Base-by-base conservation (phyloP, 64 coral and sea anemone species). In the Exaiptasia diaphana region DNA sequence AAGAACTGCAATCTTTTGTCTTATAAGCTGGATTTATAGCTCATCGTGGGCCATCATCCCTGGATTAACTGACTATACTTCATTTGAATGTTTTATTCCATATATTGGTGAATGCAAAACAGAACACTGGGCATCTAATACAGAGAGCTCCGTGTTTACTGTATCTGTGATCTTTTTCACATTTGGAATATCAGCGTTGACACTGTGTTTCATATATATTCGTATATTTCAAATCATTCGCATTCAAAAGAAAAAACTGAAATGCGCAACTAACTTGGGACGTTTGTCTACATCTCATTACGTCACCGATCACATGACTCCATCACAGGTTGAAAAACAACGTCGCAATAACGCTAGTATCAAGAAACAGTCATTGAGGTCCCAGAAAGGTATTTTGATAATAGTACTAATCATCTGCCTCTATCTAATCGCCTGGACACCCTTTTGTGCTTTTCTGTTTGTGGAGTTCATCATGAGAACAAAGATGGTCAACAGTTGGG, bases 51-150 rank as follows among this genome's bases (percentile, higher is more conserved):
- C 90, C 52, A 45, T 93, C 29, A 59, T 83, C 10, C 90, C 90
- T 9, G 61, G 12, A 24, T 67, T 93, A 20, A 81, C 85, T 4
- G 90, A 83, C 18, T 32, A 87, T 27, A 93, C 82, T 3, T 93
- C 90, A 8, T 93, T 87, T 50, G 84, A 87, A 42, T 93, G 90
- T 45, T 93, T 93, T 53, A 93, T 93, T 52, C 83, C 90, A 0
- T 93, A 93, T 20, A 75, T 93, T 30, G 90, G 84, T 12, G 73
- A 87, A 76, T 93, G 90, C 26, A 67, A 67, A 6, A 36, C 76
- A 6, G 58, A 93, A 41, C 82, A 93, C 15, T 93, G 90, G 90
- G 53, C 79, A 25, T 63, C 76, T 38, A 77, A 27, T 18, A 28
- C 70, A 21, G 39, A 69, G 3, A 61, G 73, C 0, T 40, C 87